A percentile compares a stretch with the other conserved stretches of the same genome.
These are phyloP conservation scores for Gallirallus australis DNA, from an alignment of 2,797 vertebrate species.

Conservation along the genomic window DNA sequence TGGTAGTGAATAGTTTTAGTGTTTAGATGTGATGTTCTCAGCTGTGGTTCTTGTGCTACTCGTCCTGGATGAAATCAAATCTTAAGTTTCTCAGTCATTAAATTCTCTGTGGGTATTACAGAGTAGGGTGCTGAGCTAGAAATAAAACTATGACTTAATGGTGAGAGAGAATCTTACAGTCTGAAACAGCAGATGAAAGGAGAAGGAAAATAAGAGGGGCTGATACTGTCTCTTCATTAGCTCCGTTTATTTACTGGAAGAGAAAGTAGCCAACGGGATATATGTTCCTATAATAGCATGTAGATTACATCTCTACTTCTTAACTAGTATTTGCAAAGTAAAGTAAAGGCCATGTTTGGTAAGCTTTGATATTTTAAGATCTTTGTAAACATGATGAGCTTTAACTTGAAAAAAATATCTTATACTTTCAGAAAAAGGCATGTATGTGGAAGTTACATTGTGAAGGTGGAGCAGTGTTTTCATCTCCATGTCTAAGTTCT, in stretches of 20 bases:
- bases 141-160: neutral
- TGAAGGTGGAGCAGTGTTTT: constrained; percentile 89
- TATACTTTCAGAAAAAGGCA: constrained; percentile 77
- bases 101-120: neutral
- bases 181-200: neutral
- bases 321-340: neutral
- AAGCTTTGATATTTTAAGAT: neutral
- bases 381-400: neutral
- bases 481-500: constrained; percentile 86
- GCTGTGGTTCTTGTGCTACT: neutral
- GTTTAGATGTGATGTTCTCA: neutral
- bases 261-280: neutral
- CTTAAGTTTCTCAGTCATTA: neutral
- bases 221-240: neutral
- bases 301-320: neutral
- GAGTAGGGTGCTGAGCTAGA: neutral
- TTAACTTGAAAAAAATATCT: neutral
- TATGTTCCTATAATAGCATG: neutral
- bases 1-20: neutral
- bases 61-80: neutral
- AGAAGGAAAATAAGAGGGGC: neutral
- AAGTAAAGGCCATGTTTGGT: neutral
- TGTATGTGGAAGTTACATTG: constrained; percentile 89
- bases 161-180: neutral
- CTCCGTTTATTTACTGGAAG: neutral